phyloP scores from a whole-genome alignment of 2,113 vertebrate genomes.

The Prolemur simus region DNA sequence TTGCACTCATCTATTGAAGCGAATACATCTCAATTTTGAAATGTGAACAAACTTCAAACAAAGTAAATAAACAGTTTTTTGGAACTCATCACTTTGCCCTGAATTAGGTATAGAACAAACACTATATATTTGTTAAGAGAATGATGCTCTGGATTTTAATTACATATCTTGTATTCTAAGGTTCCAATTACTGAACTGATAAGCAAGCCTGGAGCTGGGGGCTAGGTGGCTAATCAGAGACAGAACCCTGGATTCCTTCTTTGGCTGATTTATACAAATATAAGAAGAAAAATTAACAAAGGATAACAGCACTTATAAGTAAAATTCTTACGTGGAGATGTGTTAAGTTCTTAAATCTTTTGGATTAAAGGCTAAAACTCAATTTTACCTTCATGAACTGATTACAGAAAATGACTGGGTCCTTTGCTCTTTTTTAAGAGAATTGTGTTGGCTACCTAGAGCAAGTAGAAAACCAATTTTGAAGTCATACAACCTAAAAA shows the following conservation, averaged over 20 bases:
- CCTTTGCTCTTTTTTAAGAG: neutral
- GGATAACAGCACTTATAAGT: neutral
- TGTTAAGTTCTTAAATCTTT: neutral
- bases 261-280: slow-evolving; percentile 1
- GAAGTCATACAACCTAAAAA: neutral
- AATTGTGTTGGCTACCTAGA: neutral
- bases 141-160: neutral
- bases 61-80: neutral
- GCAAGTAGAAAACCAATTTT: neutral
- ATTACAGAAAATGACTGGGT: neutral
- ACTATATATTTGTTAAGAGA: neutral
- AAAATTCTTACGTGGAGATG: neutral
- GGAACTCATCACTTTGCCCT: neutral
- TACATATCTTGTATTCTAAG: neutral
- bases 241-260: neutral
- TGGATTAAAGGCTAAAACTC: neutral
- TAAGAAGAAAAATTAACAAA: neutral
- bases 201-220: neutral
- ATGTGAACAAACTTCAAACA: neutral
- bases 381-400: neutral
- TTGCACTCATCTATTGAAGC: neutral
- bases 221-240: neutral
- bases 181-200: neutral
- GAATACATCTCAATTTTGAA: slow-evolving; percentile 7
- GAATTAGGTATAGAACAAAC: neutral